phyloP scores from a whole-genome alignment of 2,797 vertebrate species.

The Alcedo quadribrachys region DNA sequence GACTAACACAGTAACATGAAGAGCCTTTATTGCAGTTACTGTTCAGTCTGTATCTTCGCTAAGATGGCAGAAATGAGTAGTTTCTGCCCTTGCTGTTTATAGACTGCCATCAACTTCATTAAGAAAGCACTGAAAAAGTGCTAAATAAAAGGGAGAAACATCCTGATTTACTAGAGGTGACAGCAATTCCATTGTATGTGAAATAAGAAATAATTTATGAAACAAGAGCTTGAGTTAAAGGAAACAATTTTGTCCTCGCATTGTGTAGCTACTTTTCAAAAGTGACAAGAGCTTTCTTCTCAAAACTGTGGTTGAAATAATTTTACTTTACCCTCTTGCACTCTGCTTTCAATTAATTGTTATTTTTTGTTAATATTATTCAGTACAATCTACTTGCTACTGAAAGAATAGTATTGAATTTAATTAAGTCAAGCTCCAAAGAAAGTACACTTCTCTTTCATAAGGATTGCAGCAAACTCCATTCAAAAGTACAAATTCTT shows the following conservation, averaged over 20 bases:
- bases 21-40: neutral
- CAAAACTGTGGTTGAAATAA: neutral
- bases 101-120: neutral
- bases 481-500: constrained; percentile 4
- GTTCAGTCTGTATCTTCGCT: neutral
- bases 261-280: neutral
- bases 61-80: accelerated
- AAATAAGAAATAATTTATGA: neutral
- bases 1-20: neutral
- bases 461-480: neutral
- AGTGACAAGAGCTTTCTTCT: neutral
- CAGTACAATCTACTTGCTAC: neutral
- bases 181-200: neutral
- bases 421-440: neutral
- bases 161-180: neutral
- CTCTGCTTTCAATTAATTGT: neutral
- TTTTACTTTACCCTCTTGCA: neutral
- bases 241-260: neutral
- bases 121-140: neutral
- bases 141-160: neutral
- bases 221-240: neutral
- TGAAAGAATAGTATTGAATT: neutral
- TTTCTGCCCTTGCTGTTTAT: neutral
- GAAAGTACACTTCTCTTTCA: neutral
- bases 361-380: neutral